phyloP scores from a whole-genome alignment of 2,797 vertebrate genomes.

The Leptodactylus fallax region DNA sequence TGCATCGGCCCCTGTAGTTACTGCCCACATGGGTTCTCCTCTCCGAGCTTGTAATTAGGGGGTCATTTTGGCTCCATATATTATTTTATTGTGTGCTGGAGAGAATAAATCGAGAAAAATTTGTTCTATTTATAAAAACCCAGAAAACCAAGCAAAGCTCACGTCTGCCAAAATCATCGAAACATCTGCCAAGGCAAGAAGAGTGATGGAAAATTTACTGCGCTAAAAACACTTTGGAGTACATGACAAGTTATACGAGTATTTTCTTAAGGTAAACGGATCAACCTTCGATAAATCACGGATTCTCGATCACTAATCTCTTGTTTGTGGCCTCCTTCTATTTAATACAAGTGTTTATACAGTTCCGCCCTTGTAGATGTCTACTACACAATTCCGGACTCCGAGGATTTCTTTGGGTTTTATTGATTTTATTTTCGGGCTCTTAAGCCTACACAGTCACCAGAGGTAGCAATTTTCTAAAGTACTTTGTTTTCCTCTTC shows the following conservation, averaged over 20 bases:
- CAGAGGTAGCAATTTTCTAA: constrained; percentile 50
- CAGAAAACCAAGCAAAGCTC: constrained; percentile 5
- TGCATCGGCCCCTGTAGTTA: not conserved
- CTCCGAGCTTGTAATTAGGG: not conserved
- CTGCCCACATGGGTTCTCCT: not conserved
- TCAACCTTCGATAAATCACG: constrained; percentile 16
- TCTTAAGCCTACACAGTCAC: constrained; percentile 36
- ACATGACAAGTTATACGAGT: constrained; percentile 24
- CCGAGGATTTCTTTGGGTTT: constrained; percentile 2
- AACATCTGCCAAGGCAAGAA: constrained; percentile 32
- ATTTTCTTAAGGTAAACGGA: constrained; percentile 33
- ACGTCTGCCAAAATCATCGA: constrained; percentile 49
- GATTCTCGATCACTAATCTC: constrained; percentile 36
- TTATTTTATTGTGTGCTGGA: constrained; percentile 8
- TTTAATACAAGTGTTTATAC: constrained; percentile 20
- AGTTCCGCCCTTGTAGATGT: constrained; percentile 19
- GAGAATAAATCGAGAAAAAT: not conserved
- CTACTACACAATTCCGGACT: constrained; percentile 35
- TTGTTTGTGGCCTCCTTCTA: constrained; percentile 17
- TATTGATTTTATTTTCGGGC: constrained; percentile 35
- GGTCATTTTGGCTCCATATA: not conserved
- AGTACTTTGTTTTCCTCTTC: constrained; percentile 48
- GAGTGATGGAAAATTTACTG: constrained; percentile 43
- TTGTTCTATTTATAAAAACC: constrained; percentile 9
- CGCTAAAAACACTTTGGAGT: constrained; percentile 5